These are phyloP conservation scores for Phainopepla nitens DNA, from an alignment of 2,113 vertebrate species.

Conservation along the genomic window DNA sequence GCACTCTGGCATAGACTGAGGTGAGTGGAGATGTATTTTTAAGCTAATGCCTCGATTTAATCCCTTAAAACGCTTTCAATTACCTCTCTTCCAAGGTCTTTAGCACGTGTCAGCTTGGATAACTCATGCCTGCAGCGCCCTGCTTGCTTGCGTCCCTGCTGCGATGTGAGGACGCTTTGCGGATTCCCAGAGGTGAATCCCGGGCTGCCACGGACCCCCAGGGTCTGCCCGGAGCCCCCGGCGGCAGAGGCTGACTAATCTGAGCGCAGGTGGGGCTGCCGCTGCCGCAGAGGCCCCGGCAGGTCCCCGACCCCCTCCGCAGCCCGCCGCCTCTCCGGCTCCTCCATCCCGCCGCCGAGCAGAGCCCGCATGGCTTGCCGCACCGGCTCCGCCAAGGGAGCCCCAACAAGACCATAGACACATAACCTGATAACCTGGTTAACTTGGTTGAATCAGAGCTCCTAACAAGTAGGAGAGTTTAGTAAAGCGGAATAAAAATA, in stretches of 20 bases:
- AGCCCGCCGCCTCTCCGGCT: neutral
- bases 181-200: neutral
- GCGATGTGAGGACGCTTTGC: neutral
- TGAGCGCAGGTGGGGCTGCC: conserved; percentile 1
- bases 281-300: conserved; percentile 52
- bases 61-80: neutral
- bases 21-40: neutral
- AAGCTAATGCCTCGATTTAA: neutral
- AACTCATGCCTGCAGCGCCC: neutral
- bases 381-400: conserved; percentile 59
- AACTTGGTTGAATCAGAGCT: conserved; percentile 56
- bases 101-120: neutral
- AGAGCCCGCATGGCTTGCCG: conserved; percentile 62
- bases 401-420: conserved; percentile 64
- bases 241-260: conserved; percentile 12
- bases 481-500: conserved; percentile 60
- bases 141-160: neutral
- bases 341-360: conserved; percentile 30
- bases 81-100: neutral
- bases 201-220: neutral
- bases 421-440: conserved; percentile 74
- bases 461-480: conserved; percentile 54
- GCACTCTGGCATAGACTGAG: neutral
- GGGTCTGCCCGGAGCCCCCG: neutral
- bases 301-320: conserved; percentile 13